These are phyloP conservation scores for Characodon lateralis DNA, from an alignment of 2,797 vertebrate species.

Conservation along the genomic window DNA sequence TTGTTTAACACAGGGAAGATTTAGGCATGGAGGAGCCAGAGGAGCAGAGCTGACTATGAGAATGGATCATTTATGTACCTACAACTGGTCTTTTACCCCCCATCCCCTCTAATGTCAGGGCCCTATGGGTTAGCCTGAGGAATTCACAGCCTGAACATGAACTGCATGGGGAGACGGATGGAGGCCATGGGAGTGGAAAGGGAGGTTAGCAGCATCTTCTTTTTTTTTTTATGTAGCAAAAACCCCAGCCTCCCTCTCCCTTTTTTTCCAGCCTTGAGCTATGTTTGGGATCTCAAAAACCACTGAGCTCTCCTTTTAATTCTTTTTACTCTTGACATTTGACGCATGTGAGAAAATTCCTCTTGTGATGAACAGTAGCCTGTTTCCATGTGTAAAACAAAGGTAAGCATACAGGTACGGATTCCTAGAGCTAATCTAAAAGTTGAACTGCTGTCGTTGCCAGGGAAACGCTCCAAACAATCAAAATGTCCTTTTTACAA, in stretches of 20 bases:
- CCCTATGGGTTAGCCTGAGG: conserved; percentile 41
- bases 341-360: conserved; percentile 8
- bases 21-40: conserved; percentile 13
- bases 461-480: conserved; percentile 73
- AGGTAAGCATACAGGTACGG: conserved; percentile 4
- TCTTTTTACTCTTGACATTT: conserved; percentile 20
- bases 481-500: conserved; percentile 53
- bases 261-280: conserved; percentile 20
- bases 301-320: conserved; percentile 30
- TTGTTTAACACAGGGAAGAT: conserved; percentile 33
- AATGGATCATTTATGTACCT: conserved; percentile 37
- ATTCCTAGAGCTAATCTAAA: conserved; percentile 37
- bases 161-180: conserved; percentile 21
- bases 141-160: conserved; percentile 40
- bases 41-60: conserved; percentile 36
- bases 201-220: conserved; percentile 8
- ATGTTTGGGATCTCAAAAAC: conserved; percentile 21
- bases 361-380: conserved; percentile 7
- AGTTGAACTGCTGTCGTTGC: conserved; percentile 72
- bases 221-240: neutral
- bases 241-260: neutral
- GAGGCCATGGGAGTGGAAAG: conserved; percentile 10
- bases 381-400: conserved; percentile 17
- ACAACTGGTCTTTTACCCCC: conserved; percentile 44
- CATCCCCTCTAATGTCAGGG: neutral